Evolutionary conservation across 2,113 vertebrate genomes (phyloP), one percentile per base, ranked within the genome.

Genomic region (Strix uralensis): DNA sequence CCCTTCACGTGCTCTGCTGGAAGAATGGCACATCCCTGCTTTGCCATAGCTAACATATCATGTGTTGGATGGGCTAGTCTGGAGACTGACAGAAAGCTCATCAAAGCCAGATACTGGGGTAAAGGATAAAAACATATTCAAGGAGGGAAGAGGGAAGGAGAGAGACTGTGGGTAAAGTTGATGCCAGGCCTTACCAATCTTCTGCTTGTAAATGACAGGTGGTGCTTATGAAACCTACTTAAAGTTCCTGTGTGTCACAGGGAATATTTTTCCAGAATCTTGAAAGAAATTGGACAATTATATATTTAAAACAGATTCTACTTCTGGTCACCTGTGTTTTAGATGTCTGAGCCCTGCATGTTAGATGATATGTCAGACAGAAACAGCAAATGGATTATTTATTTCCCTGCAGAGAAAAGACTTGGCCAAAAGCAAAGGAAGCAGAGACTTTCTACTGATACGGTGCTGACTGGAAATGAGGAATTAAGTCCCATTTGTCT

Each of bases 331-430:
- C 49, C 72, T 88, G 57, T 74, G 63, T 78, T 96, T 96, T 58
- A 96, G 67, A 91, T 59, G 38, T 87, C 59, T 91, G 71, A 96
- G 38, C 42, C 6, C 4, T 74, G 42, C 44, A 36, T 57, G 44
- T 63, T 73, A 58, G 55, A 90, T 65, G 81, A 89, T 23, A 51
- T 42, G n/a, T 80, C 75, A 86, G 52, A 71, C 42, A 92, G 91
- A 81, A 96, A 92, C 49, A 85, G 80, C 17, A 80, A 78, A 92
- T 94, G 63, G 90, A 83, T 96, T 93, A 96, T 96, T 96, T 96
- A 94, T 94, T 94, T 86, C 55, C 61, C 86, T 92, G 27, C 26
- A 84, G 74, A 7, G 57, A 86, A 96, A 51, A 55, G 34, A 58
- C 32, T 83, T 89, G 74, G 58, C 75, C 88, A 77, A 92, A 90